Conservation (phyloP, 2,797 vertebrate species). For the Pygocentrus nattereri region DNA sequence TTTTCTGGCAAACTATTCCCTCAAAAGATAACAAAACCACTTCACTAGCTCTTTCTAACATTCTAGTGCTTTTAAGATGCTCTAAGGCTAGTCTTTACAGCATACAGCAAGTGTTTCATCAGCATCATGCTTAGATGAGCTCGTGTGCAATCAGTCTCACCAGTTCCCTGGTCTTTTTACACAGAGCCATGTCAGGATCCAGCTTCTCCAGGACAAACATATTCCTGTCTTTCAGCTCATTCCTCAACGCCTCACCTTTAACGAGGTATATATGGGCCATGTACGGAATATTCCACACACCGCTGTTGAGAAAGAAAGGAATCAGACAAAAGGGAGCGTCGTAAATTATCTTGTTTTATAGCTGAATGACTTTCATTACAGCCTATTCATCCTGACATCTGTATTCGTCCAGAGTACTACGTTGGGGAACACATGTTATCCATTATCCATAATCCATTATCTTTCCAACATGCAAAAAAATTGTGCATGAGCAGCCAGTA, state of each 20-base stretch:
- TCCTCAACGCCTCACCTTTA: conserved; percentile 87
- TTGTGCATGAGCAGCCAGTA: neutral
- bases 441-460: conserved; percentile 51
- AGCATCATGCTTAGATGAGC: neutral
- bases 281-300: conserved; percentile 97
- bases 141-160: conserved; percentile 76
- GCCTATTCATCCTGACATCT: conserved; percentile 4
- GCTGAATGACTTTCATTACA: neutral
- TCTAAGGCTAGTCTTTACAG: neutral
- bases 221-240: conserved; percentile 92
- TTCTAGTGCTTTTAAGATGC: neutral
- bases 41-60: neutral
- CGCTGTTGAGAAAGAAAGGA: conserved; percentile 74
- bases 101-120: too few species aligned
- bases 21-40: neutral
- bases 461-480: conserved; percentile 42
- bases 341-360: neutral
- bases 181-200: conserved; percentile 96
- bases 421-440: conserved; percentile 29
- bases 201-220: conserved; percentile 92
- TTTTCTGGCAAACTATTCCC: too few species aligned
- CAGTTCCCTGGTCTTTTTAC: conserved; percentile 92
- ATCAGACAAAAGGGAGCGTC: conserved; percentile 3
- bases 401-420: neutral
- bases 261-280: conserved; percentile 95